These are phyloP conservation scores for Rhynchotus rufescens DNA, from an alignment of 2,797 vertebrate species.

Conservation along the genomic window DNA sequence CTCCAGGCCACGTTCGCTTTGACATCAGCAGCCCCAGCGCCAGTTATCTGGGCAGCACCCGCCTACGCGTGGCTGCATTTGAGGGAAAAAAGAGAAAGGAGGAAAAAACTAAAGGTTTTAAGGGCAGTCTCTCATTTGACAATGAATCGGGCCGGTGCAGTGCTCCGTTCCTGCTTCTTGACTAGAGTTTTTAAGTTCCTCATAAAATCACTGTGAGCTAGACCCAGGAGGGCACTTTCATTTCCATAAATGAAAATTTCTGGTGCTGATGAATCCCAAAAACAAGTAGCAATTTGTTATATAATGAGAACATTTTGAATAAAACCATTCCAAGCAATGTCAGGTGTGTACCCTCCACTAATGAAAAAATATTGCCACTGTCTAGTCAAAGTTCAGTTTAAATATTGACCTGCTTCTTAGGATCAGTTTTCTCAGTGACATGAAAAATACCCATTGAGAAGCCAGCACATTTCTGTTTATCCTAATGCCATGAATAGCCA, in stretches of 20 bases:
- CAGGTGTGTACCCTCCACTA: neutral
- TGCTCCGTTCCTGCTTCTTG: neutral
- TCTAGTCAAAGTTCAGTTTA: conserved; percentile 6
- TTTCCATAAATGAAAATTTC: conserved; percentile 8
- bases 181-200: neutral
- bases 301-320: neutral
- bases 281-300: neutral
- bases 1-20: neutral
- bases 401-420: neutral
- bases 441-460: conserved; percentile 15
- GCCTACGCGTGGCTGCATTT: neutral
- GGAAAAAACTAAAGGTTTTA: neutral
- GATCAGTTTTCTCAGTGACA: conserved; percentile 10
- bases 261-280: neutral
- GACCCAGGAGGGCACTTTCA: neutral
- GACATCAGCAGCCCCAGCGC: neutral
- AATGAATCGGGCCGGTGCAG: neutral
- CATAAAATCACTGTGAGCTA: neutral
- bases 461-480: neutral
- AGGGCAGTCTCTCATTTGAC: neutral
- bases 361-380: neutral
- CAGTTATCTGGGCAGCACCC: neutral
- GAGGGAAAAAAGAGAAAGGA: neutral
- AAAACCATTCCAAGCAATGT: neutral
- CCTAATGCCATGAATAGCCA: neutral